Evolutionary conservation across 2,888 invertebrate species (phyloP).

Genomic region (Doris montereyensis): DNA sequence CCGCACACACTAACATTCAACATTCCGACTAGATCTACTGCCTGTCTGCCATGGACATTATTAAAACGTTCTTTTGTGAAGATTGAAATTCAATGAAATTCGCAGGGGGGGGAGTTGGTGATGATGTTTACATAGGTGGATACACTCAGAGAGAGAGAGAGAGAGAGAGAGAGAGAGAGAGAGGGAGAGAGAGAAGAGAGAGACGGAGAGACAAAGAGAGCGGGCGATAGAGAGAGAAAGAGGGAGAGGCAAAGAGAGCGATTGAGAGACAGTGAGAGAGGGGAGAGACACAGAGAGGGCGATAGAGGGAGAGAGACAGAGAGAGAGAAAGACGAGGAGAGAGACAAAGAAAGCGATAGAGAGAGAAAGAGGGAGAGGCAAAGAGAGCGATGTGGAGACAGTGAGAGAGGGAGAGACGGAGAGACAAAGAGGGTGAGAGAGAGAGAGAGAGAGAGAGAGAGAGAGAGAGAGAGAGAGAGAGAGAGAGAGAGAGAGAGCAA

Average conservation of each 20-base stretch:
- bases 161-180: too few relatives aligned
- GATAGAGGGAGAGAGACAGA: neutral
- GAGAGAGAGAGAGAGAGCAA: too few relatives aligned
- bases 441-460: constrained; percentile 4
- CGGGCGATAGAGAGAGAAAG: neutral
- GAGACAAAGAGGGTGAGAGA: neutral
- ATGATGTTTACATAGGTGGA: too few relatives aligned
- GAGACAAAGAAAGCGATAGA: neutral
- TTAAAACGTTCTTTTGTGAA: too few relatives aligned
- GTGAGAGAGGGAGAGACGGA: constrained; percentile 6
- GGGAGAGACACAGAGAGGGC: neutral
- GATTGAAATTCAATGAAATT: too few relatives aligned
- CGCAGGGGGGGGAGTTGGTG: too few relatives aligned
- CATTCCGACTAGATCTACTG: too few relatives aligned
- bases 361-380: neutral
- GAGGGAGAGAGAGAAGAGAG: constrained; percentile 1
- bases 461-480: constrained; percentile 12
- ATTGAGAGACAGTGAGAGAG: constrained; percentile 11
- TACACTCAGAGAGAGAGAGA: too few relatives aligned
- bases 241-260: neutral
- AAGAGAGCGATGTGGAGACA: neutral
- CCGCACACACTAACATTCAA: too few relatives aligned
- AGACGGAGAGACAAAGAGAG: constrained; percentile 24
- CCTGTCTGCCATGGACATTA: too few relatives aligned
- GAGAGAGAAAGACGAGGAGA: neutral